phyloP scores from a whole-genome alignment of 1,140 invertebrate species.

The Rhagoletis zephyria region DNA sequence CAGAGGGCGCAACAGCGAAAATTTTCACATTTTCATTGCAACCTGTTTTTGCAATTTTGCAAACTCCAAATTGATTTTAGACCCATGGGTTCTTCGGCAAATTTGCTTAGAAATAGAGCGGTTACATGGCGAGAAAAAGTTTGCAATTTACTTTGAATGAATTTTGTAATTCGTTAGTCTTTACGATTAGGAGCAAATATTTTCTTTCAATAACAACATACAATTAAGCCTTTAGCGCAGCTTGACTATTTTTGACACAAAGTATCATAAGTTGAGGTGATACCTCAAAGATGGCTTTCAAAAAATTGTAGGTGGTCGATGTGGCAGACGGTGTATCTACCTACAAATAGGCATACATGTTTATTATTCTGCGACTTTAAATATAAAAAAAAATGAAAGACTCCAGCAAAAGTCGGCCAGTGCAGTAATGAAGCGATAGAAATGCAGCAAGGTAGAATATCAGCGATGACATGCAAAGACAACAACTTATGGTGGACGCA shows the following conservation, averaged over 20 bases:
- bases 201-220: background rate
- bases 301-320: constrained; percentile 5
- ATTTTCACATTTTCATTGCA: too few species aligned
- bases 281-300: background rate
- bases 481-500: background rate
- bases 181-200: background rate
- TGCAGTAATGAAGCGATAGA: constrained; percentile 16
- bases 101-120: too few species aligned
- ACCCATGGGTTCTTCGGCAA: too few species aligned
- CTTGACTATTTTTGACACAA: background rate
- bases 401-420: background rate
- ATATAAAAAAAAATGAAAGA: too few species aligned
- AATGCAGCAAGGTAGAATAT: background rate
- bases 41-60: too few species aligned
- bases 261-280: too few species aligned
- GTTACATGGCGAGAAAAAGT: too few species aligned
- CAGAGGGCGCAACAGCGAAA: too few species aligned
- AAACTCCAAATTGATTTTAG: too few species aligned
- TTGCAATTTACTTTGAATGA: background rate
- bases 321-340: background rate
- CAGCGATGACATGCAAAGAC: constrained; percentile 24
- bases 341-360: background rate
- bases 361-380: background rate
- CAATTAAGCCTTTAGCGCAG: background rate
- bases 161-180: background rate